Percentiles rank a stretch among this genome's conserved stretches.
These are phyloP conservation scores for Poeciliopsis paucimaculata DNA, from an alignment of 2,797 vertebrate genomes.

Conservation along the genomic window DNA sequence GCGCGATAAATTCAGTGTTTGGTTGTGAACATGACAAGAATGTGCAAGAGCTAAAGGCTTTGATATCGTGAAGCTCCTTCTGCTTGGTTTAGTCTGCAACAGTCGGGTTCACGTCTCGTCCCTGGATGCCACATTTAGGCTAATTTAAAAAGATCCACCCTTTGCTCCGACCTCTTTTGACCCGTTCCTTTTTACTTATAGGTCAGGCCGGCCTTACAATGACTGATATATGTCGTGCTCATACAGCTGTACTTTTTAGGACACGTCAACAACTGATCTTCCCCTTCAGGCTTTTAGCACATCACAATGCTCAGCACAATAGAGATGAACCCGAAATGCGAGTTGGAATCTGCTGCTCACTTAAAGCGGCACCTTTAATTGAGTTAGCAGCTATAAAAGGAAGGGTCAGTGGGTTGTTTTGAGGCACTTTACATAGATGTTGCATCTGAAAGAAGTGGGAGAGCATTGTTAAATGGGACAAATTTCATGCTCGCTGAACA, in stretches of 20 bases:
- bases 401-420: slow-evolving; percentile 39
- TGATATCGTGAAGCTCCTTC: slow-evolving; percentile 6
- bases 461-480: slow-evolving; percentile 73
- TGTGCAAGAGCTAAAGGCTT: neutral
- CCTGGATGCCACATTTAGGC: slow-evolving; percentile 20
- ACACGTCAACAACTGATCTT: slow-evolving; percentile 36
- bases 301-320: slow-evolving; percentile 35
- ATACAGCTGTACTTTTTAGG: slow-evolving; percentile 68
- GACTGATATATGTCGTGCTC: slow-evolving; percentile 60
- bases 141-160: slow-evolving; percentile 48
- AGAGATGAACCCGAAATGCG: slow-evolving; percentile 7
- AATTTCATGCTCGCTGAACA: slow-evolving; percentile 78
- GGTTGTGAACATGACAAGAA: neutral
- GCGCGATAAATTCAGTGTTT: neutral
- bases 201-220: slow-evolving; percentile 68
- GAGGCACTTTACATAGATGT: slow-evolving; percentile 9
- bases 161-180: slow-evolving; percentile 53
- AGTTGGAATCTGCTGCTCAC: slow-evolving; percentile 48
- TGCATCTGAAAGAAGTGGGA: slow-evolving; percentile 47
- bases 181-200: slow-evolving; percentile 58
- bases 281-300: slow-evolving; percentile 34
- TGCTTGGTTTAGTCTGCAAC: slow-evolving; percentile 7
- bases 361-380: slow-evolving; percentile 27
- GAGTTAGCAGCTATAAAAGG: slow-evolving; percentile 19
- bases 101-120: slow-evolving; percentile 29